Base-by-base conservation (phyloP, 30 jellyfish, hydroid and myxozoan genomes). In the Haliclystus octoradiatus region DNA sequence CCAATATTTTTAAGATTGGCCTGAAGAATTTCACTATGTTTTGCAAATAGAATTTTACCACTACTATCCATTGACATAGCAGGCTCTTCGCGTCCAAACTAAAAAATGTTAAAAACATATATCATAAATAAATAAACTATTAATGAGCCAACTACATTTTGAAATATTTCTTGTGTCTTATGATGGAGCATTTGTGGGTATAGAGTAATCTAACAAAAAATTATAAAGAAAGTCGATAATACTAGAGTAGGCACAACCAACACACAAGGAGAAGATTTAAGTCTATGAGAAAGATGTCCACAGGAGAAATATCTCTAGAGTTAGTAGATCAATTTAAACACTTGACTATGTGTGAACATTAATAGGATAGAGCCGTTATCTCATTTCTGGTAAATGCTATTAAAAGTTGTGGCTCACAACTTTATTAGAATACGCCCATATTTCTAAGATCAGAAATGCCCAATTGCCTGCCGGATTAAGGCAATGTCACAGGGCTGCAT, bases 1-100 rank as follows among this genome's bases (percentile, higher is more conserved):
- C 93, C 94, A 28, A 92, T 71, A 52, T 73, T 79, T 61, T 92
- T 92, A 35, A 84, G 52, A 61, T 92, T 92, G 1, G 99, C 99
- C 67, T 92, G 99, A 73, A 92, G 49, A 24, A 92, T 92, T 46
- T 92, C 96, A 66, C 94, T 82, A 77, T 92, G 95, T 63, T 92
- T 92, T 0, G 96, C 93, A 70, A 77, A 92, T 14, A 92, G 68
- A 25, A 92, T 92, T 68, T 92, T 92, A 4, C 99, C 99, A 31
- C 95, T 85, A 68, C 57, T 79, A 69, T 92, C 99, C 99, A 92
- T 92, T 62, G 96, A 92, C 93, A 83, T 77, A 28, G 95, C 95
- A 1, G 99, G 99, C 53, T 83, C 94, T 74, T 92, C 99, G 1
- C 95, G 71, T 9, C 99, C 99, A 70, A 84, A 81, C 99, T 92